Base-by-base conservation (phyloP, 2,888 invertebrate species). In the Lycophotia porphyrea region DNA sequence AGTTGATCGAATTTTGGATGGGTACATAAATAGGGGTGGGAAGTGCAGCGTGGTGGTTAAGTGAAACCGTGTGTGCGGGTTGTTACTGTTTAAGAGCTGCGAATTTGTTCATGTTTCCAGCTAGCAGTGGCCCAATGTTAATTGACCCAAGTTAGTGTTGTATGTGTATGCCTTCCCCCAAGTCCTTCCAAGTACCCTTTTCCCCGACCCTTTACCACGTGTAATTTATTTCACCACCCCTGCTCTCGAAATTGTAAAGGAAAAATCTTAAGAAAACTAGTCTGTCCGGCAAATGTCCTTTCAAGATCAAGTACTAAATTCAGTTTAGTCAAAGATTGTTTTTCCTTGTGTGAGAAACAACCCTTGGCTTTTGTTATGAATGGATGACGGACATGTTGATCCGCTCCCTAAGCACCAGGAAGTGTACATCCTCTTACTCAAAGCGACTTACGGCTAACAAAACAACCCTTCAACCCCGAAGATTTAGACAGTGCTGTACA, bases 1-100 rank as follows among this genome's bases (percentile, higher is more conserved):
- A 82, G 85, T 73, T 68, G 83, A 77, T 71, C 72, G 76, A 65
- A 55, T 71, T 82, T 76, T 73, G 60, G 63, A 82, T 73, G 60
- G 67, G 58, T 68, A 13, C 36, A 47, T 49, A 71, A 73, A 82
- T 67, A 76, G 60, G 61, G 66, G 27, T 70, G 27, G 47, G 36
- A 42, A 49, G 21, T 55, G 60, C 27, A 34, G 47, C 63, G 5
- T 36, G 21, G 18, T 63, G 1, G 27, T 27, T 63, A 24, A 47
- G 36, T n/a, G 47, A 27, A 3, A 15, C 49, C 31, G 21, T 7
- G 21, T 76, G 39, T 60, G 36, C 18, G 18, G 13, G 2, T n/a
- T 31, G 11, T 39, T 36, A 34, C 42, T 55, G 11, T 21, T 49
- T 31, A 42, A 34, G 34, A 42, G 4, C 31, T 21, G 27, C 18